A percentile compares a stretch with the other conserved stretches of the same genome.
These are phyloP conservation scores for Gadopsis bispinosus DNA, from an alignment of 2,797 vertebrate species.

Conservation along the genomic window DNA sequence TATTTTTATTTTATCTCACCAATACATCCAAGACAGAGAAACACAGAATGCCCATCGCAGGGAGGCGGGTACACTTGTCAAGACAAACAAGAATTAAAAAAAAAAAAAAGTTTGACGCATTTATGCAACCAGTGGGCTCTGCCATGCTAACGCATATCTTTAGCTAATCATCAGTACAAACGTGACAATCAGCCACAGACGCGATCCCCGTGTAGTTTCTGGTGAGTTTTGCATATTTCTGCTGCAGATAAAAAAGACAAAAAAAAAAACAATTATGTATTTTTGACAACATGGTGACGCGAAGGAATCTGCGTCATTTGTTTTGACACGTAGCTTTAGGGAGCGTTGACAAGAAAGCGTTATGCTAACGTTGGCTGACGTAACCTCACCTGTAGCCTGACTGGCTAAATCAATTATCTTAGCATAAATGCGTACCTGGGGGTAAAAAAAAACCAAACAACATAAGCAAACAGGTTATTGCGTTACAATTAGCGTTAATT, in stretches of 20 bases:
- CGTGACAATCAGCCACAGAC: too few relatives aligned
- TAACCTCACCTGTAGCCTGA: not conserved
- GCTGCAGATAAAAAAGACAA: not conserved
- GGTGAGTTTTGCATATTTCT: not conserved
- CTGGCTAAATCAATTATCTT: not conserved
- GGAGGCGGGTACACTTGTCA: not conserved
- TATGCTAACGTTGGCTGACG: not conserved
- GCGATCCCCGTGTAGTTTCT: not conserved
- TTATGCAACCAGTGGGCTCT: not conserved
- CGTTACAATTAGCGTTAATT: not conserved
- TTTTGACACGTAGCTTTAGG: not conserved
- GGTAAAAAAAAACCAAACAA: too few relatives aligned
- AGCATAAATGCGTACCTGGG: not conserved
- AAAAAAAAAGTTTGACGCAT: too few relatives aligned
- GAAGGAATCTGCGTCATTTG: not conserved
- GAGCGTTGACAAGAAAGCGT: not conserved
- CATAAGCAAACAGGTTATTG: not conserved
- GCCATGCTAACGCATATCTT: not conserved
- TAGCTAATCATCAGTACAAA: not conserved
- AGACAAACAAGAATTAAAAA: too few relatives aligned
- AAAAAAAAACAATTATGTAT: not conserved
- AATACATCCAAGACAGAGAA: too few relatives aligned
- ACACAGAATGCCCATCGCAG: too few relatives aligned
- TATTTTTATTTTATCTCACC: not conserved
- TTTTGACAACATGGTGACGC: not conserved